Evolutionary conservation across 2,888 invertebrate species (phyloP).

Genomic region (Polydrusus cervinus): DNA sequence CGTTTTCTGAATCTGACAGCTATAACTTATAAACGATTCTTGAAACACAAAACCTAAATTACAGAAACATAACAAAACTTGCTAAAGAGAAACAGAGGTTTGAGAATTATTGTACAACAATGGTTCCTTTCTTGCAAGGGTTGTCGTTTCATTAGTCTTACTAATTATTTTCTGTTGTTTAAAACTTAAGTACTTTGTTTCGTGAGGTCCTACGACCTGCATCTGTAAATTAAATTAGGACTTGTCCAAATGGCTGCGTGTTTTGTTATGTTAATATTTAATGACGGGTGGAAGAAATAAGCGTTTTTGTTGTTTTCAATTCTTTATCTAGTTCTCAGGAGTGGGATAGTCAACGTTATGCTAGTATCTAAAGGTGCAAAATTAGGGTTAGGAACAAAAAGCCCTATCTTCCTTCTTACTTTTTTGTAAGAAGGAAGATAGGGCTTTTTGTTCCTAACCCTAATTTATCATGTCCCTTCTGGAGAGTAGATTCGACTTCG

Average conservation of each 20-base stretch:
- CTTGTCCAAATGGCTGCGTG: neutral
- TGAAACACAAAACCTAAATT: conserved; percentile 39
- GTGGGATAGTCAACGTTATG: too few species aligned
- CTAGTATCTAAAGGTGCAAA: too few species aligned
- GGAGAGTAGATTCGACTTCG: too few species aligned
- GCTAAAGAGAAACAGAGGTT: conserved; percentile 33
- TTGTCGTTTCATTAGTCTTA: conserved; percentile 49
- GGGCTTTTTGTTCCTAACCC: too few species aligned
- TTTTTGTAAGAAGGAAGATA: too few species aligned
- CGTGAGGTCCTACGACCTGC: conserved; percentile 18
- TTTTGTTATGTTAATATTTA: neutral
- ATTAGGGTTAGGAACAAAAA: too few species aligned
- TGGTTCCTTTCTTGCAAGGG: conserved; percentile 30
- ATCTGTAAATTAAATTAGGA: conserved; percentile 33
- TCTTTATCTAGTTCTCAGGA: too few species aligned
- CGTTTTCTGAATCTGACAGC: conserved; percentile 50
- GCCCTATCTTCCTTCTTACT: too few species aligned
- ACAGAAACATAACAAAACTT: conserved; percentile 35
- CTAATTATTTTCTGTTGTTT: conserved; percentile 52
- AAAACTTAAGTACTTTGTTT: conserved; percentile 38
- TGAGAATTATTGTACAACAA: conserved; percentile 38
- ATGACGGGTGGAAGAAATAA: neutral
- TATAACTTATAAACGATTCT: conserved; percentile 38
- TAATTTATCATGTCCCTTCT: too few species aligned
- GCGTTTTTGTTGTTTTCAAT: too few species aligned